These are phyloP conservation scores for Drosophila nigromelanica DNA, from an alignment of 1,140 invertebrate species.

Conservation along the genomic window DNA sequence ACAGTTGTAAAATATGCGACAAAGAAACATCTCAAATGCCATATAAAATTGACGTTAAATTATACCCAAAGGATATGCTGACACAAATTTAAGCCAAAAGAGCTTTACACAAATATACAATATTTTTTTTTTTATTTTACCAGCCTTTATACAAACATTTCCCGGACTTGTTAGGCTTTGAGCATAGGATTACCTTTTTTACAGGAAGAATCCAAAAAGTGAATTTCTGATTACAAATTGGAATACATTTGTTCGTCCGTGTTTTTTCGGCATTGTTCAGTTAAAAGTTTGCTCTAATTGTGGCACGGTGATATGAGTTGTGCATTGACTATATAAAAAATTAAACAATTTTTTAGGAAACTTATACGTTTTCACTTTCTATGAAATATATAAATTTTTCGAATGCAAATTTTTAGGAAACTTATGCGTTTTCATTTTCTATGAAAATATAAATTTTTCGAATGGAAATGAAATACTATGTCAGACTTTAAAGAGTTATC, in stretches of 20 bases:
- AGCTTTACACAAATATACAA: not conserved
- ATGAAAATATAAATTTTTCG: too few species aligned
- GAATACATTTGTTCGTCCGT: not conserved
- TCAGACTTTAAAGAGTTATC: too few species aligned
- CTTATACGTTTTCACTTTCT: too few species aligned
- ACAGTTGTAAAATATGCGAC: constrained; percentile 1
- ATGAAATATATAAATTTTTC: too few species aligned
- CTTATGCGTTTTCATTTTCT: too few species aligned
- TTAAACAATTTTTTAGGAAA: too few species aligned
- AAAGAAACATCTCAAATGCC: constrained; percentile 6
- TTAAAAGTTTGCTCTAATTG: too few species aligned
- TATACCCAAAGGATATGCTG: not conserved
- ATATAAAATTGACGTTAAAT: constrained; percentile 23
- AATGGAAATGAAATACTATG: too few species aligned
- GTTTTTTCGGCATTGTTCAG: not conserved
- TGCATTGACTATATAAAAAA: too few species aligned
- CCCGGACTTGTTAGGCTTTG: not conserved
- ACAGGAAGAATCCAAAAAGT: not conserved
- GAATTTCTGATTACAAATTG: not conserved
- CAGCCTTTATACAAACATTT: not conserved
- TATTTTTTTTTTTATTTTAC: not conserved
- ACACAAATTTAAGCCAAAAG: not conserved
- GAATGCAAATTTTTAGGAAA: too few species aligned
- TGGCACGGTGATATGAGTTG: too few species aligned
- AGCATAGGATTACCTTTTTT: not conserved